Percentiles rank a stretch among this genome's conserved stretches.
These are phyloP conservation scores for Macrobrachium nipponense DNA, from an alignment of 1,140 invertebrate genomes.

Conservation along the genomic window DNA sequence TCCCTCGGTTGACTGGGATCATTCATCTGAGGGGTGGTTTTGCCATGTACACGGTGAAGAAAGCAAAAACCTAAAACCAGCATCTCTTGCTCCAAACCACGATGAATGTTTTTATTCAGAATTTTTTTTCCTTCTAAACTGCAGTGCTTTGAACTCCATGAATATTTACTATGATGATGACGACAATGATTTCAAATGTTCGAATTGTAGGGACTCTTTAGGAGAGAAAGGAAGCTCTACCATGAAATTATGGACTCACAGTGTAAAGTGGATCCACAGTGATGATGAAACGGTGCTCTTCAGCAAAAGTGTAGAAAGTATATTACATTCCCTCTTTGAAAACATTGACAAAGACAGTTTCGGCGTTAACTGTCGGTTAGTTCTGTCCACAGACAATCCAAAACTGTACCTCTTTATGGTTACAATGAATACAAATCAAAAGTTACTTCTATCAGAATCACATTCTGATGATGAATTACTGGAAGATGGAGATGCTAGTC, in stretches of 20 bases:
- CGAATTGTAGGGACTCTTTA: conserved; percentile 3
- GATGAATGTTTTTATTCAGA: conserved; percentile 55
- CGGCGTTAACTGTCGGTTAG: conserved; percentile 48
- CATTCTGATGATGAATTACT: neutral
- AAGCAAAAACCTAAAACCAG: conserved; percentile 40
- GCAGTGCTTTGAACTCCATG: conserved; percentile 1
- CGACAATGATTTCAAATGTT: conserved; percentile 6
- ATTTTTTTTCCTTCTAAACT: conserved; percentile 36
- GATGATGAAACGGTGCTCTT: neutral
- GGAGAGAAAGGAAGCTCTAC: conserved; percentile 21
- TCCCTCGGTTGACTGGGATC: conserved; percentile 52
- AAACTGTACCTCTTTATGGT: conserved; percentile 38
- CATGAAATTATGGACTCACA: conserved; percentile 40
- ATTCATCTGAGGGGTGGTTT: conserved; percentile 53
- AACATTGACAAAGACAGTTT: conserved; percentile 52
- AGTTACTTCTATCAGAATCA: conserved; percentile 23
- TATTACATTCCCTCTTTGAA: conserved; percentile 32
- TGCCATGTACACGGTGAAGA: conserved; percentile 40
- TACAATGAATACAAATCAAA: conserved; percentile 52
- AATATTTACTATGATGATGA: neutral
- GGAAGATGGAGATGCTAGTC: neutral
- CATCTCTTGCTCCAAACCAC: conserved; percentile 24
- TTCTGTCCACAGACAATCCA: conserved; percentile 22
- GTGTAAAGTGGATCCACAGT: conserved; percentile 19
- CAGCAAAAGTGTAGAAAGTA: conserved; percentile 16